phyloP scores from a whole-genome alignment of 2,797 vertebrate genomes.

The Smutsia temminckii region DNA sequence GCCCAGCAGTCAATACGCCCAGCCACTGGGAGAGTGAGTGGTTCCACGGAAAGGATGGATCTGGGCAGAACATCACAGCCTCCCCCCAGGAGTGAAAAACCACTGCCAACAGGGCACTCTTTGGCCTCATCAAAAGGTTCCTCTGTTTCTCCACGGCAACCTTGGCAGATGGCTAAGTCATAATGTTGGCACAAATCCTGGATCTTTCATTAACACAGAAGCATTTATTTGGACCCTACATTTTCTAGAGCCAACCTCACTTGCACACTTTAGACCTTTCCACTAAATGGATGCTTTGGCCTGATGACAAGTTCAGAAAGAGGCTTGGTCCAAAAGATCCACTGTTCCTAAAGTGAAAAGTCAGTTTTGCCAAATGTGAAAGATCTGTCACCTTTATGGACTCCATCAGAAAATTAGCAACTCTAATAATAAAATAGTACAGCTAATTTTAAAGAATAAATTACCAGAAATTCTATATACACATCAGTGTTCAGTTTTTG shows the following conservation, averaged over 20 bases:
- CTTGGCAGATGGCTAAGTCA: neutral
- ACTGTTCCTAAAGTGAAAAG: neutral
- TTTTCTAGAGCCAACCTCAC: neutral
- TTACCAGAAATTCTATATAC: neutral
- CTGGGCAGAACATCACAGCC: neutral
- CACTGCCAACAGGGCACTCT: neutral
- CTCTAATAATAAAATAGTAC: neutral
- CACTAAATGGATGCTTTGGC: neutral
- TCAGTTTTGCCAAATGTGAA: neutral
- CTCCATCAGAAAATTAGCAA: neutral
- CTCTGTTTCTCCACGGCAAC: neutral
- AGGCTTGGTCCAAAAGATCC: neutral
- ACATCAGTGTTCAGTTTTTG: neutral
- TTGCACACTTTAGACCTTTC: neutral
- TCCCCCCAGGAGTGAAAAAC: neutral
- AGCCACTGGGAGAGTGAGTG: neutral
- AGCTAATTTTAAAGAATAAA: constrained; percentile 4
- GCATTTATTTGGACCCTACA: neutral
- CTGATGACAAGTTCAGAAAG: neutral
- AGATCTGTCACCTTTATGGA: neutral
- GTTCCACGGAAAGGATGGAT: neutral
- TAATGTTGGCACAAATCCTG: neutral
- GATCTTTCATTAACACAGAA: neutral
- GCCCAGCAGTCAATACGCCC: neutral
- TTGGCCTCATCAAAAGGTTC: neutral